These are phyloP conservation scores for Numenius phaeopus DNA, from an alignment of 2,797 vertebrate species.

Conservation along the genomic window DNA sequence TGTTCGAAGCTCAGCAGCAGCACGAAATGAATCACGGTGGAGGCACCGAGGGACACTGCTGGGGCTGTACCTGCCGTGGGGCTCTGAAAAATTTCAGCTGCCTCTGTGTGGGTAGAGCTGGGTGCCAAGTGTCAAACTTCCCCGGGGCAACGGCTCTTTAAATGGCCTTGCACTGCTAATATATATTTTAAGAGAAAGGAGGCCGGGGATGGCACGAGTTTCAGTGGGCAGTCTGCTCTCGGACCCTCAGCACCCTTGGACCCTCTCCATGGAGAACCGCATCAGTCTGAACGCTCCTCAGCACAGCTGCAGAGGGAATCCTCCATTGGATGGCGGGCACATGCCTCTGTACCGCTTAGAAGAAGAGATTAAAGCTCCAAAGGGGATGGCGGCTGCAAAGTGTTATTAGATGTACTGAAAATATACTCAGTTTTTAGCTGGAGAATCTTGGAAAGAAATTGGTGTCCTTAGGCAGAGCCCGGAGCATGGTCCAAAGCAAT, in stretches of 20 bases:
- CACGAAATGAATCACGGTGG: rapidly evolving
- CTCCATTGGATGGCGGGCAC: rapidly evolving
- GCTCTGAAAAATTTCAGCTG: background rate
- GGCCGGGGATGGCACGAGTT: rapidly evolving
- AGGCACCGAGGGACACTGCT: background rate
- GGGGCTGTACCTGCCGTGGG: background rate
- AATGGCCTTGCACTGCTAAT: background rate
- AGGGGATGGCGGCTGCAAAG: background rate
- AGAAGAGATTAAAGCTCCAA: background rate
- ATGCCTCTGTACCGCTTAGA: background rate
- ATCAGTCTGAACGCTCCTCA: background rate
- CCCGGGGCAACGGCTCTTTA: background rate
- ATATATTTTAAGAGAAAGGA: background rate
- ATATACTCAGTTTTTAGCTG: background rate
- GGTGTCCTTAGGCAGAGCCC: background rate
- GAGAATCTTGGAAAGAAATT: background rate
- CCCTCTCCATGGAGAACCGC: background rate
- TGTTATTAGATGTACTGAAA: background rate
- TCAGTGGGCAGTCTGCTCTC: background rate
- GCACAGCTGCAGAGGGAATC: background rate
- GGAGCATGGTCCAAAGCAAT: background rate
- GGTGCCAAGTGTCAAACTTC: background rate
- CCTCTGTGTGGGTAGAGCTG: background rate
- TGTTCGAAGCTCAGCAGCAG: background rate
- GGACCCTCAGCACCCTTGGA: background rate